These are phyloP conservation scores for Uropsilus gracilis DNA, from an alignment of 2,113 vertebrate species.

Conservation along the genomic window DNA sequence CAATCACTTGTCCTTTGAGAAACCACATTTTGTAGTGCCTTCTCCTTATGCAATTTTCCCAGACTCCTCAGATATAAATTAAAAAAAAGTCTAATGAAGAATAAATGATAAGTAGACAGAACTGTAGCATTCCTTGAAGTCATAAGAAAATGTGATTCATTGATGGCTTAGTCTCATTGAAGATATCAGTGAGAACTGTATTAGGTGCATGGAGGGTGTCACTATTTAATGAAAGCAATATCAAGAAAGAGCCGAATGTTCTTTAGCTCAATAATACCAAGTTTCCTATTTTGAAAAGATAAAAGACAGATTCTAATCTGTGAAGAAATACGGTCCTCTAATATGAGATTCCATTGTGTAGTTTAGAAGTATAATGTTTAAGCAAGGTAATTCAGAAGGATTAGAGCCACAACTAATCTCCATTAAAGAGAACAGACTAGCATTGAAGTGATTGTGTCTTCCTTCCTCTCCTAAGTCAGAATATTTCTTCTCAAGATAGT, in stretches of 20 bases:
- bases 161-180: neutral
- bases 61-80: neutral
- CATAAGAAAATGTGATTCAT: neutral
- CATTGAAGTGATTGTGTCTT: neutral
- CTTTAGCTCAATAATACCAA: neutral
- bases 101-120: neutral
- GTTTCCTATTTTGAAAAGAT: conserved; percentile 1
- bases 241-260: neutral
- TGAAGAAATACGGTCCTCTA: neutral
- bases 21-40: neutral
- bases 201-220: neutral
- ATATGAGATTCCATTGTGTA: neutral
- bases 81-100: neutral
- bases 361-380: neutral
- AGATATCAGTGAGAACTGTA: neutral
- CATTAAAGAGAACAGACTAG: neutral
- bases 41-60: neutral
- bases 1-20: neutral
- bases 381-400: neutral
- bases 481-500: neutral
- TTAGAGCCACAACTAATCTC: neutral
- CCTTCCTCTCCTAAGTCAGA: neutral
- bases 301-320: neutral
- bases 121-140: neutral
- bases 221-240: neutral